A percentile compares a stretch with the other conserved stretches of the same genome.
These are phyloP conservation scores for human DNA, from an alignment of 2,113 vertebrate genomes.

Conservation along the genomic window GRCh38 chr6:119635501-119636000, in stretches of 20 bases:
- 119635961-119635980: neutral
- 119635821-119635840: neutral
- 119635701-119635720: neutral
- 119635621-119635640: conserved; percentile 20
- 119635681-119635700: neutral
- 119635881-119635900: neutral
- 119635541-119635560: neutral
- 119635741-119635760: neutral
- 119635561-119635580: neutral
- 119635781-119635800: neutral
- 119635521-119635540: neutral
- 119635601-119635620: neutral
- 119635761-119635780: neutral
- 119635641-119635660: neutral
- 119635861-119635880: neutral
- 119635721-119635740: neutral
- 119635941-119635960: neutral
- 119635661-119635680: neutral
- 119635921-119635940: neutral
- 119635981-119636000: neutral
- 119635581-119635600: neutral
- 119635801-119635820: neutral
- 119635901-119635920: neutral
- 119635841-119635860: neutral
- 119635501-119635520: neutral